phyloP scores from a whole-genome alignment of 2,888 invertebrate genomes.

The Ecdyonurus torrentis region DNA sequence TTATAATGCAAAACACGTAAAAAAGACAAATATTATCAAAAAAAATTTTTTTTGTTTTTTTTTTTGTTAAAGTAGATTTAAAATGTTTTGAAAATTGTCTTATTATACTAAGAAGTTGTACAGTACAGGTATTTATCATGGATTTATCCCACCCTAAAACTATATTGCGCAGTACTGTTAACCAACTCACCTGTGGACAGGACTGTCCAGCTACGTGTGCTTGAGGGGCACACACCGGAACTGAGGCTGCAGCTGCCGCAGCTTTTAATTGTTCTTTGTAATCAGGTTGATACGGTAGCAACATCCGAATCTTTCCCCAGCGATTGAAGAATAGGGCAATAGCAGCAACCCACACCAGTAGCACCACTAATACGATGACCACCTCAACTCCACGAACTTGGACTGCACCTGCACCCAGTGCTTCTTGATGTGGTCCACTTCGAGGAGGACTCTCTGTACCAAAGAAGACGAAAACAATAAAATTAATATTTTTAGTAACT shows the following conservation, averaged over 20 bases:
- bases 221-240: slow-evolving; percentile 37
- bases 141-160: slow-evolving; percentile 9
- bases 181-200: slow-evolving; percentile 38
- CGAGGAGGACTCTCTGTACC: neutral
- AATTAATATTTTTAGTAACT: too few relatives aligned
- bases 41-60: too few relatives aligned
- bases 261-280: slow-evolving; percentile 79
- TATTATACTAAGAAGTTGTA: too few relatives aligned
- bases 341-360: slow-evolving; percentile 73
- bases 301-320: slow-evolving; percentile 81
- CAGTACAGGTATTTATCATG: too few relatives aligned
- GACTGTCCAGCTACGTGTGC: slow-evolving; percentile 30
- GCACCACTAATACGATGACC: slow-evolving; percentile 67
- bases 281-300: slow-evolving; percentile 80
- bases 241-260: slow-evolving; percentile 38
- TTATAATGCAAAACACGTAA: too few relatives aligned
- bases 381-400: slow-evolving; percentile 83
- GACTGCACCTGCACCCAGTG: slow-evolving; percentile 23
- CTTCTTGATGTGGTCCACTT: slow-evolving; percentile 10
- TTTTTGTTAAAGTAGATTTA: too few relatives aligned
- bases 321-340: slow-evolving; percentile 75
- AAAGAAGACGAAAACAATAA: too few relatives aligned
- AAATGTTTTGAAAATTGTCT: too few relatives aligned
- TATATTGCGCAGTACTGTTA: slow-evolving; percentile 9
- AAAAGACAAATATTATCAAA: too few relatives aligned